A percentile compares a stretch with the other conserved stretches of the same genome.
phyloP scores from a whole-genome alignment of 2,113 vertebrate genomes.

The Synodontis membranacea region DNA sequence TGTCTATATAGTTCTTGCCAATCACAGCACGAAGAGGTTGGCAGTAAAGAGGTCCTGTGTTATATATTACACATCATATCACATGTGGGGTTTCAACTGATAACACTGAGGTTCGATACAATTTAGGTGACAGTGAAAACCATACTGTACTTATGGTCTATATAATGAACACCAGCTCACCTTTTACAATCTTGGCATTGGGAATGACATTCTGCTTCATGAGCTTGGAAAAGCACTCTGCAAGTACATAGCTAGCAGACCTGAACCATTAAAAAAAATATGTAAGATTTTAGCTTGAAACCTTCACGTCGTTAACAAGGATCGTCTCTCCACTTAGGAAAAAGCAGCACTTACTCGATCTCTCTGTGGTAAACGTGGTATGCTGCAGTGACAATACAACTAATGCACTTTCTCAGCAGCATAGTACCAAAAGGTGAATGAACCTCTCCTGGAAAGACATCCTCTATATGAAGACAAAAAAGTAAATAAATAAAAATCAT shows the following conservation, averaged over 20 bases:
- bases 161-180: slow-evolving; percentile 60
- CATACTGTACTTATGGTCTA: not conserved
- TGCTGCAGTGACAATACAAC: slow-evolving; percentile 76
- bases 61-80: not conserved
- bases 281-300: slow-evolving; percentile 4
- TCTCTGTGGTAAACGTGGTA: slow-evolving; percentile 77
- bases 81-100: not conserved
- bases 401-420: slow-evolving; percentile 78
- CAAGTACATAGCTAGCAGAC: slow-evolving; percentile 65
- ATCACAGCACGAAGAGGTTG: slow-evolving; percentile 56
- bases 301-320: not conserved
- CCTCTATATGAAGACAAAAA: slow-evolving; percentile 60
- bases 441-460: slow-evolving; percentile 61
- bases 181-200: slow-evolving; percentile 76
- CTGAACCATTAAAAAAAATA: slow-evolving; percentile 65
- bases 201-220: slow-evolving; percentile 81
- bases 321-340: not conserved
- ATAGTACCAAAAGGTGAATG: slow-evolving; percentile 77
- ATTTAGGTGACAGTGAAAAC: not conserved
- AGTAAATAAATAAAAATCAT: not conserved
- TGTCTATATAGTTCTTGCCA: slow-evolving; percentile 66
- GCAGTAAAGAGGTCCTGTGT: slow-evolving; percentile 78
- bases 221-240: slow-evolving; percentile 78
- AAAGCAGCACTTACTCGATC: slow-evolving; percentile 71
- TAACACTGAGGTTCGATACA: not conserved